phyloP scores from a whole-genome alignment of 2,797 vertebrate species.

The Harpagifer antarcticus region DNA sequence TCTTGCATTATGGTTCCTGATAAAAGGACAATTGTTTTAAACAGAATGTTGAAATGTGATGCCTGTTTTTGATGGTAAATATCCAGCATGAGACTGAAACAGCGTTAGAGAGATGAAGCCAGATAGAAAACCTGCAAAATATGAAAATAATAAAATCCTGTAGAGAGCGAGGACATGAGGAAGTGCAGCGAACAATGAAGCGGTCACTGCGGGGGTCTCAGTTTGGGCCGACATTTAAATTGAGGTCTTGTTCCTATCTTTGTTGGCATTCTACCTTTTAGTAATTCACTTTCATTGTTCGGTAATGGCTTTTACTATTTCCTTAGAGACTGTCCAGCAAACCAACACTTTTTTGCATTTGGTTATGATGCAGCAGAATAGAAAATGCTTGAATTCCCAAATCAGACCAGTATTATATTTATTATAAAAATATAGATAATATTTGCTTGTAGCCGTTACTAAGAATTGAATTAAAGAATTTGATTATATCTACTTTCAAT shows the following conservation, averaged over 20 bases:
- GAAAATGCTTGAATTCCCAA: background rate
- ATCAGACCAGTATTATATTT: too few species aligned
- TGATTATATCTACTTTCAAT: background rate
- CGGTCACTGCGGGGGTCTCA: conserved; percentile 11
- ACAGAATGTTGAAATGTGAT: background rate
- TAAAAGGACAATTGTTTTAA: background rate
- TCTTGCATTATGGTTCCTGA: background rate
- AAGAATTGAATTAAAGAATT: background rate
- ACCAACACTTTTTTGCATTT: background rate
- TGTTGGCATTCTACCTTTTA: background rate
- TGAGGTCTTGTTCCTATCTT: background rate
- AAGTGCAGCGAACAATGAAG: conserved; percentile 11
- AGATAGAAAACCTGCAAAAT: background rate
- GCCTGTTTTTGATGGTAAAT: background rate
- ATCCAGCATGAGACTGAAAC: background rate
- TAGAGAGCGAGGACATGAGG: background rate
- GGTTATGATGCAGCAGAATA: too few species aligned
- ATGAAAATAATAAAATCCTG: background rate
- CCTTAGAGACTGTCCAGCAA: background rate
- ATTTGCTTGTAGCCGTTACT: background rate
- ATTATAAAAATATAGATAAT: background rate
- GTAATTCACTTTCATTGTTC: background rate
- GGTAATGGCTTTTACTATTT: background rate
- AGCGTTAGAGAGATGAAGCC: background rate
- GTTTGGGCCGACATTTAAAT: conserved; percentile 3